Evolutionary conservation across 2,113 vertebrate species (phyloP).

Genomic region (Macrotus californicus): DNA sequence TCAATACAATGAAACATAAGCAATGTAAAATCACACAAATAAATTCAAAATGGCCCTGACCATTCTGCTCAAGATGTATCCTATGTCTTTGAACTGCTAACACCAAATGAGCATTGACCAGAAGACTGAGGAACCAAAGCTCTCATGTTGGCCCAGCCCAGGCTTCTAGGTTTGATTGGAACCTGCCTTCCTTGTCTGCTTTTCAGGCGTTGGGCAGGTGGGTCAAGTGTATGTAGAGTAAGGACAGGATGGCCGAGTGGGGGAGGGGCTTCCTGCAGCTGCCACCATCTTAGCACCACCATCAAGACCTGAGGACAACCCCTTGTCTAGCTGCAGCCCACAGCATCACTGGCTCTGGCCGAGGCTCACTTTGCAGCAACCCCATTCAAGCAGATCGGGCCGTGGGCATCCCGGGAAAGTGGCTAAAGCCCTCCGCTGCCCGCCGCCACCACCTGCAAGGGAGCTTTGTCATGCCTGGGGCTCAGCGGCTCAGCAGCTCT

Average conservation of each 20-base stretch:
- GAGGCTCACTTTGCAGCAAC: neutral
- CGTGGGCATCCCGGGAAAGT: neutral
- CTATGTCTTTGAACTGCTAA: constrained; percentile 11
- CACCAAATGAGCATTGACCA: constrained; percentile 18
- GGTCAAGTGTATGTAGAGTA: neutral
- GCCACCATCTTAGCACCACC: neutral
- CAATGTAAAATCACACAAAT: neutral
- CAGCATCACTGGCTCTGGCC: accelerated
- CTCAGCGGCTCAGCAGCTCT: neutral
- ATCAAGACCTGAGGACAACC: neutral
- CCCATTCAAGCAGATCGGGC: neutral
- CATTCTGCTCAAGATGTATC: constrained; percentile 19
- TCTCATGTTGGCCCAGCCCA: neutral
- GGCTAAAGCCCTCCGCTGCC: neutral
- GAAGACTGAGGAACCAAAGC: constrained; percentile 1
- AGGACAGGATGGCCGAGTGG: neutral
- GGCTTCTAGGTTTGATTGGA: constrained; percentile 1
- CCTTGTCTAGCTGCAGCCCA: neutral
- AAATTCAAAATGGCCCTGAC: neutral
- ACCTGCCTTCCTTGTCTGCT: neutral
- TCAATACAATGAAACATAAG: neutral
- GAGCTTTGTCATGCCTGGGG: constrained; percentile 52
- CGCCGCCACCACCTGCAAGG: neutral
- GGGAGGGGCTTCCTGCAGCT: accelerated
- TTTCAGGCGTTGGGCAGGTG: neutral